Evolutionary conservation across 1,140 invertebrate genomes (phyloP).

Genomic region (Argopecten irradians): DNA sequence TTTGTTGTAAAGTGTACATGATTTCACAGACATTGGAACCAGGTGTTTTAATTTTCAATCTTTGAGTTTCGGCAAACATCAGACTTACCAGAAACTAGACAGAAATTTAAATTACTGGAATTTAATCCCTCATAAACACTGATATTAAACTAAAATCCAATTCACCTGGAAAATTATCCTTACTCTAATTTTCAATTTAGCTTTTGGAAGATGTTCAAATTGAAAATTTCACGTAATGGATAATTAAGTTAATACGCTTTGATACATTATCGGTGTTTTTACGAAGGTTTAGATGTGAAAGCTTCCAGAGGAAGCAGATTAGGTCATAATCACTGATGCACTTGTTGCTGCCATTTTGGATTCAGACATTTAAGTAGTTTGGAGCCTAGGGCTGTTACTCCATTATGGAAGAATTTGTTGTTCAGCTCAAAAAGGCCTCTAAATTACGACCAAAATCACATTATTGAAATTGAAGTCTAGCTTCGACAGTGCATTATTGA

Average conservation of each 20-base stretch:
- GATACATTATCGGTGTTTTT: neutral
- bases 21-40: too few species aligned
- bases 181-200: neutral
- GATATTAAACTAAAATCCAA: neutral
- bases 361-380: slow-evolving; percentile 3
- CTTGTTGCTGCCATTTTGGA: slow-evolving; percentile 6
- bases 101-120: too few species aligned
- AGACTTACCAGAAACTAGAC: too few species aligned
- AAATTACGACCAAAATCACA: neutral
- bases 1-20: too few species aligned
- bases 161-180: neutral
- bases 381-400: neutral
- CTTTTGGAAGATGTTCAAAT: neutral
- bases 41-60: too few species aligned
- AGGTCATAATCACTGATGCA: neutral
- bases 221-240: neutral
- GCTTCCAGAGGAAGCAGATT: neutral
- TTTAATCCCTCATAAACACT: too few species aligned
- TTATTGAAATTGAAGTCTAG: neutral
- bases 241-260: neutral
- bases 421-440: neutral
- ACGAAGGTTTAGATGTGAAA: neutral
- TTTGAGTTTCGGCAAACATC: too few species aligned
- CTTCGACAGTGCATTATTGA: neutral
- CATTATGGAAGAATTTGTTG: neutral